Evolutionary conservation across 2,113 vertebrate genomes (phyloP).

Genomic region (Gorilla gorilla): DNA sequence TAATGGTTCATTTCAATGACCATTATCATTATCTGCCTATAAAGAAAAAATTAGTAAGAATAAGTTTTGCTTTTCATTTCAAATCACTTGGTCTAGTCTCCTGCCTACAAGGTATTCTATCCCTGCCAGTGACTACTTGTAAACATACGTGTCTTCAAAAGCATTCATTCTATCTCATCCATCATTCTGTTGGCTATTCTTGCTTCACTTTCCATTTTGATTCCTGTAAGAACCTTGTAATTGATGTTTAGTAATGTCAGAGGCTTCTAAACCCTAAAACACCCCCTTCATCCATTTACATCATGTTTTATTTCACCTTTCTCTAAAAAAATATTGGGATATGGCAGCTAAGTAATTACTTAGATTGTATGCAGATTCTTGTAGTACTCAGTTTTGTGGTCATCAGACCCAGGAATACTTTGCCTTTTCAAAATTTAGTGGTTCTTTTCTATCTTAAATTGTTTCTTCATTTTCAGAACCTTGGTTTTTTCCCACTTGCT

Average conservation of each 20-base stretch:
- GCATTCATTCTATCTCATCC: neutral
- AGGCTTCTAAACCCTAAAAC: neutral
- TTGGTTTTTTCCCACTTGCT: neutral
- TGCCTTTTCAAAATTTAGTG: constrained; percentile 29
- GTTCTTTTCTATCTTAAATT: constrained; percentile 3
- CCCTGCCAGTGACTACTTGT: neutral
- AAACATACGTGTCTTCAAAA: constrained; percentile 8
- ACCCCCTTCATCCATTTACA: neutral
- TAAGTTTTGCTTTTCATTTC: neutral
- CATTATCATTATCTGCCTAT: neutral
- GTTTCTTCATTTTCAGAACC: neutral
- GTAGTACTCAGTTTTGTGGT: neutral
- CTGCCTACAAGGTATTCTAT: neutral
- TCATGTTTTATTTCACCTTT: neutral
- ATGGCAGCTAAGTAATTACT: neutral
- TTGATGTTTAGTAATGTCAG: constrained; percentile 17
- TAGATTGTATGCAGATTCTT: neutral
- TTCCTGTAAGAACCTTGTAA: neutral
- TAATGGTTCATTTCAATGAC: neutral
- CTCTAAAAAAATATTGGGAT: neutral
- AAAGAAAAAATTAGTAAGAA: neutral
- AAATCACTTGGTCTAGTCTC: neutral
- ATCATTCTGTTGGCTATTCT: neutral
- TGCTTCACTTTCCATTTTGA: neutral
- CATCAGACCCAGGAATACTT: neutral